phyloP scores from a whole-genome alignment of 2,797 vertebrate species.

The Enteromius unitaeniatus region DNA sequence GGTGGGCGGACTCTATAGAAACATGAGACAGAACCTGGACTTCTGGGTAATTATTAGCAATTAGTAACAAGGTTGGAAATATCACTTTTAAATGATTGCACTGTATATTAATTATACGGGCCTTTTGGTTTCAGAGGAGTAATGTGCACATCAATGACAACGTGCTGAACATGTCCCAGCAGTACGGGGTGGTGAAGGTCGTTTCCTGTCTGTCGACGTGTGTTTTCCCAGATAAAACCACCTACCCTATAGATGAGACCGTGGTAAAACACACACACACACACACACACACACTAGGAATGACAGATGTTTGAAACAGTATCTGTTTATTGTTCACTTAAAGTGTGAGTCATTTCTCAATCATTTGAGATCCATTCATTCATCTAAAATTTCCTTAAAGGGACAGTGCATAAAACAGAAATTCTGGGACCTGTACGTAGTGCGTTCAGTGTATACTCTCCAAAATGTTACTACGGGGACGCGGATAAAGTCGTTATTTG shows the following conservation, averaged over 20 bases:
- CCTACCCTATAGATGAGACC: constrained; percentile 85
- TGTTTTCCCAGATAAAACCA: constrained; percentile 82
- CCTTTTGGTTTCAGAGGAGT: constrained; percentile 77
- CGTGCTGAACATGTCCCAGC: constrained; percentile 86
- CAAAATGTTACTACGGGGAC: too few species aligned
- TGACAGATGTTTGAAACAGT: background rate
- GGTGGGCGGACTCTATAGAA: constrained; percentile 93
- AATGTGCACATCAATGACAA: constrained; percentile 94
- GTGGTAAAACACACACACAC: constrained; percentile 26
- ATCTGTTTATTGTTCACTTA: background rate
- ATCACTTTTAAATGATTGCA: background rate
- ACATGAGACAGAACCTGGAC: constrained; percentile 91
- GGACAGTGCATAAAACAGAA: too few species aligned
- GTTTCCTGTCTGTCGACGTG: constrained; percentile 90
- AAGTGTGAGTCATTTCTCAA: background rate
- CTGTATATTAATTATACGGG: background rate
- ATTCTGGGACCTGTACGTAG: too few species aligned
- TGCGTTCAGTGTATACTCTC: too few species aligned
- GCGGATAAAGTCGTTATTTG: too few species aligned
- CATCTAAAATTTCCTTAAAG: background rate
- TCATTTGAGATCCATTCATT: background rate
- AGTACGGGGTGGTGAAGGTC: constrained; percentile 81
- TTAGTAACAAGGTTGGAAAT: background rate
- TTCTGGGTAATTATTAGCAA: constrained; percentile 84
- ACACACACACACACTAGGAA: background rate